These are phyloP conservation scores for Salvator merianae DNA, from an alignment of 2,113 vertebrate species.

Conservation along the genomic window DNA sequence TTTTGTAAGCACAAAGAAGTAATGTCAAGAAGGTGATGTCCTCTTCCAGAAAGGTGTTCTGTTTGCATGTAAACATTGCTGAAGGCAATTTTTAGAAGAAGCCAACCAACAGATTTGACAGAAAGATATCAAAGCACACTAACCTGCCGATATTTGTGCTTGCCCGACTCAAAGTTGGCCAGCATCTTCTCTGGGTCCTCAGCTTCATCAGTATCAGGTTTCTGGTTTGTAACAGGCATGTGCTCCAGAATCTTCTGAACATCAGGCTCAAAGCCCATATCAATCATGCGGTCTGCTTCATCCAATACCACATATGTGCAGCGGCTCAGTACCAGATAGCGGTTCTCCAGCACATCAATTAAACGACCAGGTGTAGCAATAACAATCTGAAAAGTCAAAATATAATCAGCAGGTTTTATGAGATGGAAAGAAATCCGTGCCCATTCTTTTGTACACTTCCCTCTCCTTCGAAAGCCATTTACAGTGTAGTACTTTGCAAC, in stretches of 20 bases:
- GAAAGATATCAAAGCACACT: not conserved
- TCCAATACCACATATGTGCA: constrained; percentile 97
- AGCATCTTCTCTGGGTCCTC: constrained; percentile 98
- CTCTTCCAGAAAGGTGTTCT: not conserved
- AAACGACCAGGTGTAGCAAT: constrained; percentile 95
- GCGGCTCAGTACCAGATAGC: constrained; percentile 94
- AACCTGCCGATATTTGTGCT: constrained; percentile 98
- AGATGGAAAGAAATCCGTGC: not conserved
- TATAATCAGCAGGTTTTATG: not conserved
- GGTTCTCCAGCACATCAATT: constrained; percentile 96
- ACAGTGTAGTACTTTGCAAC: not conserved
- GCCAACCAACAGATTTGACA: not conserved
- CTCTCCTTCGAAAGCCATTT: rapidly evolving
- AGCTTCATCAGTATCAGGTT: constrained; percentile 94
- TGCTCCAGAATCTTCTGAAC: constrained; percentile 98
- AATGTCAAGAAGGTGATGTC: no score
- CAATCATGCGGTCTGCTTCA: constrained; percentile 97
- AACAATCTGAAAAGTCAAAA: constrained; percentile 81
- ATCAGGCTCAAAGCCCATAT: constrained; percentile 98
- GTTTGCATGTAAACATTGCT: not conserved
- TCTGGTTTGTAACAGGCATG: constrained; percentile 97
- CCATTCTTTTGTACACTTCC: not conserved
- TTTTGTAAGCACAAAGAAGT: no score
- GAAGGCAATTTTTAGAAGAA: not conserved
- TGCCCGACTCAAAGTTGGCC: constrained; percentile 95